Evolutionary conservation across 2,888 invertebrate genomes (phyloP), one percentile per base, ranked within the genome.

Genomic region (Netelia virgata): DNA sequence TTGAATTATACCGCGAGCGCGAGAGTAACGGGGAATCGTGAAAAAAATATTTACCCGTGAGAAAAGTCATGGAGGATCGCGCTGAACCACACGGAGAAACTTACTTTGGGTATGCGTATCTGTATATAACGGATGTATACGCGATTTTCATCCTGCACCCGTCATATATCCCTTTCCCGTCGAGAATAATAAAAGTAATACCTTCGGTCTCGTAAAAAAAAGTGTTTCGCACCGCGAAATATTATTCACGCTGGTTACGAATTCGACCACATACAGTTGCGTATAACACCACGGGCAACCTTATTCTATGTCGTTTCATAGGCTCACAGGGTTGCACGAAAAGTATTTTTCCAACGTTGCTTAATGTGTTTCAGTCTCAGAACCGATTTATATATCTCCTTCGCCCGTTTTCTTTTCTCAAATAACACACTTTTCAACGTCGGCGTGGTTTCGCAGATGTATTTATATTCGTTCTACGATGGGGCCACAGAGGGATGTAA

Each of bases 181-280:
- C 68, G 59, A 83, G 86, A 86, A 88, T 88, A 89, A 90, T 91
- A 90, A 91, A 90, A 90, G 90, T 90, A 91, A 91, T 87, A 87
- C 84, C 84, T 66, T 55, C 20, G 36, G 63, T 14, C 73, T 84
- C 89, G 86, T 90, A 89, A 91, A 91, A 73, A 73, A 79, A 88
- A 85, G 83, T 83, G 80, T 83, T 86, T 83, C 85, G 82, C 75
- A 36, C 83, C 85, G 84, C 84, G 59, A 57, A 36, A 83, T 79
- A 88, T 87, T 87, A 81, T 83, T 75, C 86, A 82, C 80, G 83
- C 80, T 80, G 75, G 70, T 57, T 75, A 80, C 82, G 68, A 66
- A 84, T 70, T 82, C 76, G 86, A 82, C 82, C 84, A 68, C 43
- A 18, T 68, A 75, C 23, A 36, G 47, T 16, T 16, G 6, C 53